phyloP scores from a whole-genome alignment of 2,888 invertebrate species.

The Eupeodes luniger region DNA sequence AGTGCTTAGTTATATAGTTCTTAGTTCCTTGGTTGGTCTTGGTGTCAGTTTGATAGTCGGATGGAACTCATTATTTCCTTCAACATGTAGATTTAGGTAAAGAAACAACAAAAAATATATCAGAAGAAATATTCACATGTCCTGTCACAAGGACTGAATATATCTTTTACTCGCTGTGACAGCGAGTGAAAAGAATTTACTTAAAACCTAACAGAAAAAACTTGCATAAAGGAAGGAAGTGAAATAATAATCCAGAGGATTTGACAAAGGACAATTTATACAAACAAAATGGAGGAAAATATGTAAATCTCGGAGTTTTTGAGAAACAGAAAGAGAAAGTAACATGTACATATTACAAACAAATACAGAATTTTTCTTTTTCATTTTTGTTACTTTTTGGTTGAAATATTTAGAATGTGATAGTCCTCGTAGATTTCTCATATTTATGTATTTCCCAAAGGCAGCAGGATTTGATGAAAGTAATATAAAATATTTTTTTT shows the following conservation, averaged over 20 bases:
- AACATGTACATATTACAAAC: not conserved
- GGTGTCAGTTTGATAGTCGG: not conserved
- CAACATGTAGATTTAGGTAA: conserved; percentile 47
- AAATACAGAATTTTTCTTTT: not conserved
- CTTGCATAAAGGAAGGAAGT: conserved; percentile 18
- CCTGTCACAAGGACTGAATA: conserved; percentile 49
- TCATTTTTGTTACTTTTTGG: not conserved
- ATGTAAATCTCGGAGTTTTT: not conserved
- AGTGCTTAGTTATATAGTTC: not conserved
- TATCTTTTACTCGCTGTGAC: conserved; percentile 50
- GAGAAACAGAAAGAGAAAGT: not conserved
- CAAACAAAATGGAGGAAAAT: conserved; percentile 12
- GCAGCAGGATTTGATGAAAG: too few relatives aligned
- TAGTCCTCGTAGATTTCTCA: not conserved
- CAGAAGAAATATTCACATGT: conserved; percentile 34
- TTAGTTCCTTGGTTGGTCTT: not conserved
- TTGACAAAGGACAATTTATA: conserved; percentile 23
- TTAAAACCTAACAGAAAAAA: not conserved
- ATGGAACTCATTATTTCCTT: conserved; percentile 51
- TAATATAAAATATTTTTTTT: too few relatives aligned
- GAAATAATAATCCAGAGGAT: conserved; percentile 9
- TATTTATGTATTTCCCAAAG: too few relatives aligned
- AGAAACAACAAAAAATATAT: not conserved
- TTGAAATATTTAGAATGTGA: not conserved
- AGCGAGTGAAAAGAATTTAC: conserved; percentile 38